phyloP scores from a whole-genome alignment of 2,888 invertebrate species.

The Tetranychus truncatus region DNA sequence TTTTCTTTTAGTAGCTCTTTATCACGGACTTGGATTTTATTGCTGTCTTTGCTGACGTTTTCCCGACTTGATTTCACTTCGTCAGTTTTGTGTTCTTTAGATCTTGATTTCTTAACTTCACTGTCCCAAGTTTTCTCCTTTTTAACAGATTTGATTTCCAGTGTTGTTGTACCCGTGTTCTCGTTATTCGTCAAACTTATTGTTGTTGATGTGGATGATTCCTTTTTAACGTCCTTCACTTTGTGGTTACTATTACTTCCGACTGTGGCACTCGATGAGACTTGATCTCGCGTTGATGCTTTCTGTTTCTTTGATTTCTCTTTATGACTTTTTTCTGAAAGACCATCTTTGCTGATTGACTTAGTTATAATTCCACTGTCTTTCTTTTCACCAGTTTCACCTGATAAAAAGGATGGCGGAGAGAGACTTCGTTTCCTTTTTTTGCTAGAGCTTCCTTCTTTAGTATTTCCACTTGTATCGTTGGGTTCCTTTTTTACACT shows the following conservation, averaged over 20 bases:
- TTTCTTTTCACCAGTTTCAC: conserved; percentile 2
- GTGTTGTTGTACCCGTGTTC: conserved; percentile 15
- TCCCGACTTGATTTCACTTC: not conserved
- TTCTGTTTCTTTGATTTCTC: conserved; percentile 29
- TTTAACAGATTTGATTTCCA: conserved; percentile 20
- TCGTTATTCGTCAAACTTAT: conserved; percentile 19
- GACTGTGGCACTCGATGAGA: conserved; percentile 29
- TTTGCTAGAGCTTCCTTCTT: not conserved
- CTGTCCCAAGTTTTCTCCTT: conserved; percentile 20
- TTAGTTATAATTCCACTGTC: not conserved
- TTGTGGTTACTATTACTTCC: conserved; percentile 31
- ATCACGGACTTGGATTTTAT: conserved; percentile 5
- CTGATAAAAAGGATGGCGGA: not conserved
- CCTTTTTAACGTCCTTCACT: conserved; percentile 34
- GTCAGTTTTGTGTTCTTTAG: conserved; percentile 14
- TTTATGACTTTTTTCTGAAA: conserved; percentile 33
- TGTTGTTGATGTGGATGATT: conserved; percentile 28
- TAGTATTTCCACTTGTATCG: not conserved
- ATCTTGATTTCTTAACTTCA: conserved; percentile 17
- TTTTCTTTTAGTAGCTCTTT: not conserved
- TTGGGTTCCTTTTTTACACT: not conserved
- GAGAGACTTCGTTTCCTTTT: conserved; percentile 2
- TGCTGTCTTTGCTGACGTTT: conserved; percentile 6
- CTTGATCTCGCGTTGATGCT: conserved; percentile 38
- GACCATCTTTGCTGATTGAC: not conserved